Conservation (phyloP, 2,113 vertebrate species). For the Oncorhynchus mykiss region DNA sequence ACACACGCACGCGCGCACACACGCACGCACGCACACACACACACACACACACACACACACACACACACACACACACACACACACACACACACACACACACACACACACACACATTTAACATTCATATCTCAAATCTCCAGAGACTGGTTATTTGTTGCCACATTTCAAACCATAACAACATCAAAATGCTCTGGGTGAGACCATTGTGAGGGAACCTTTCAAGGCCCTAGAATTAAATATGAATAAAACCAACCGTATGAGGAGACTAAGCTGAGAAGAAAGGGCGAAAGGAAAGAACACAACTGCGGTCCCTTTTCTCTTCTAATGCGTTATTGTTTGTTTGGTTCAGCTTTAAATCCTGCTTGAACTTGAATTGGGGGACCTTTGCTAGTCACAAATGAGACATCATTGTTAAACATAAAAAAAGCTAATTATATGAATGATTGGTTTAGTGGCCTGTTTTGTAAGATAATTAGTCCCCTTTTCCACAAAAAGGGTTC, state of each 20-base stretch:
- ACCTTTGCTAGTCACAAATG: too few species aligned
- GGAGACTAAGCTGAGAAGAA: neutral
- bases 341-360: neutral
- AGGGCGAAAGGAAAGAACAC: neutral
- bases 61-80: slow-evolving; percentile 6
- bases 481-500: too few species aligned
- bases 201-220: neutral
- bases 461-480: too few species aligned
- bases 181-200: slow-evolving; percentile 10
- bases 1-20: fast-evolving
- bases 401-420: too few species aligned
- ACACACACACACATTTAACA: slow-evolving; percentile 23
- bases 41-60: slow-evolving; percentile 16
- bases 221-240: slow-evolving; percentile 6
- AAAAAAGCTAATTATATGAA: too few species aligned
- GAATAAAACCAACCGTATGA: slow-evolving; percentile 1
- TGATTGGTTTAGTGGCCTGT: too few species aligned
- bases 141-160: slow-evolving; percentile 9
- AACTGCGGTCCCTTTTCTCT: neutral
- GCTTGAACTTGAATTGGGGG: neutral
- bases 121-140: slow-evolving; percentile 11
- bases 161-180: slow-evolving; percentile 18
- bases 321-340: neutral
- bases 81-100: slow-evolving; percentile 4
- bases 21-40: neutral